These are phyloP conservation scores for Macrosiphum euphorbiae DNA, from an alignment of 2,888 invertebrate genomes.

Conservation along the genomic window DNA sequence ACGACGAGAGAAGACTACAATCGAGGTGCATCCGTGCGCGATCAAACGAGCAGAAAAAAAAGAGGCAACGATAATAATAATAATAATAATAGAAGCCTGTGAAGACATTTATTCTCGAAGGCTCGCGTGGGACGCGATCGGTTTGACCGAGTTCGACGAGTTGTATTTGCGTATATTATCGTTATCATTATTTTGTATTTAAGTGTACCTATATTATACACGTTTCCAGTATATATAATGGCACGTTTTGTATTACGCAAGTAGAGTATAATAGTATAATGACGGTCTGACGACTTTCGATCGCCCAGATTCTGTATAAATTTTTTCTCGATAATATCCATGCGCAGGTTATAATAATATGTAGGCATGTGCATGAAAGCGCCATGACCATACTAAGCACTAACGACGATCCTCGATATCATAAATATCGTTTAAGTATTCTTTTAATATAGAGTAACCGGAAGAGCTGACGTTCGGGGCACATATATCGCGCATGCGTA, in stretches of 20 bases:
- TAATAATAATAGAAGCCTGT: background rate
- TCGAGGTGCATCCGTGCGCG: slow-evolving; percentile 33
- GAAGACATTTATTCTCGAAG: background rate
- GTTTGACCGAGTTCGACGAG: slow-evolving; percentile 30
- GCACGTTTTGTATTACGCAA: background rate
- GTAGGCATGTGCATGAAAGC: background rate
- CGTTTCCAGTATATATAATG: background rate
- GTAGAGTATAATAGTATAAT: background rate
- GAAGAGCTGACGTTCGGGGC: background rate
- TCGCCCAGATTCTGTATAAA: background rate
- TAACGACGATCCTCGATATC: background rate
- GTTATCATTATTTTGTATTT: background rate
- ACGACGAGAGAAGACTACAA: background rate
- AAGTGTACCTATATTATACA: background rate
- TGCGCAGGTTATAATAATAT: background rate
- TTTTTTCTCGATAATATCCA: background rate
- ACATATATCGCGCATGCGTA: background rate
- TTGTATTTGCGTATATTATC: background rate
- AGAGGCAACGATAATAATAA: background rate
- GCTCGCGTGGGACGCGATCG: background rate
- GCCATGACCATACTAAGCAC: background rate
- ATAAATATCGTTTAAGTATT: background rate
- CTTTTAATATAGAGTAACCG: background rate
- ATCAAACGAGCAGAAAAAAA: slow-evolving; percentile 18
- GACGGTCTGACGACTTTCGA: background rate